Base-by-base conservation (phyloP, 1,140 invertebrate species). In the Anastatus disparis region DNA sequence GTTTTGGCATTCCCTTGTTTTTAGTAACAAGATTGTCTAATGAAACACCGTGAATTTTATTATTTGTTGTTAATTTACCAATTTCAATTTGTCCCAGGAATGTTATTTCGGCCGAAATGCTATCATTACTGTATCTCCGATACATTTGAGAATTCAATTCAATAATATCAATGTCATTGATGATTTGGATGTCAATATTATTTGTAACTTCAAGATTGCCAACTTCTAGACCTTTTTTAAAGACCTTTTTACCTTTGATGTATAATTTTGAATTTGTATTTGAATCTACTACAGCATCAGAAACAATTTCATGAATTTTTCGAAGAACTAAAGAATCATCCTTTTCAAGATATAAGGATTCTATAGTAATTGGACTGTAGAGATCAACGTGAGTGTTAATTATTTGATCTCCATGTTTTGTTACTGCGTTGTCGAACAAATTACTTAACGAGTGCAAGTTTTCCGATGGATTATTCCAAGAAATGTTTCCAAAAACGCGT, bases 161-260 rank as follows among this genome's bases (percentile, higher is more conserved):
- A n/a, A 75, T 31, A 44, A 83, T 61, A 48, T 78, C 27, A 15
- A 76, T 15, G 8, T 68, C 52, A n/a, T 81, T 81, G 13, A 82
- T 52, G 0, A 12, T 52, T n/a, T 52, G 17, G 7, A 79, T 72
- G 12, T 75, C 26, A 0, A 80, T 50, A 13, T 77, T 26, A 42
- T 52, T 46, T 2, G 26, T 55, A 3, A 79, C 72, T 3, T 20
- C 40, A 2, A 78, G 55, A 35, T 59, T 56, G 9, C 70, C 46
- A 0, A 69, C 58, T 12, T 13, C 2, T 1, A 84, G 35, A n/a
- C 66, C 50, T 3, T 75, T 46, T 29, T 74, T 55, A 44, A 82
- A 78, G 7, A 63, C 24, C 38, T 80, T 82, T n/a, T 22, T 48
- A 2, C 78, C 80, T 2, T 13, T 56, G 35, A 82, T 73, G n/a